Conservation (phyloP, 2,797 vertebrate genomes). For the Smutsia temminckii region DNA sequence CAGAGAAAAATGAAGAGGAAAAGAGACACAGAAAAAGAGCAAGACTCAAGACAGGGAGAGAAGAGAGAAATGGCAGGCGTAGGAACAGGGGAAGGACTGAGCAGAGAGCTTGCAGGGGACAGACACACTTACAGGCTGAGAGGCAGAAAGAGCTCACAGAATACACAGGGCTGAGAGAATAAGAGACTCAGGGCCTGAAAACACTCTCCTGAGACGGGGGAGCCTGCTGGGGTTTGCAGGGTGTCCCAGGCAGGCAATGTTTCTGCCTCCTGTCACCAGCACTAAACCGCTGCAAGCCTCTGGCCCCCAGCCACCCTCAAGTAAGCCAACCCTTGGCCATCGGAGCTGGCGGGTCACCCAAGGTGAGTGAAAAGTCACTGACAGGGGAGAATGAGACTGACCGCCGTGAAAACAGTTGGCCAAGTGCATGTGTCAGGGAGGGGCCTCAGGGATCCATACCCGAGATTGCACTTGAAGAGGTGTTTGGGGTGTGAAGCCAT, state of each 20-base stretch:
- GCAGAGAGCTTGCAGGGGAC: neutral
- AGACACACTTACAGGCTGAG: neutral
- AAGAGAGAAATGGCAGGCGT: neutral
- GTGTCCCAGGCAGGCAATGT: neutral
- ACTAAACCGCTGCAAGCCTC: neutral
- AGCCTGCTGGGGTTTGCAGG: neutral
- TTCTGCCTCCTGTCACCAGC: neutral
- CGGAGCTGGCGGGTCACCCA: neutral
- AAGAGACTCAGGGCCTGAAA: neutral
- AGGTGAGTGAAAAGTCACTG: slow-evolving; percentile 22
- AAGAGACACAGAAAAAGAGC: neutral
- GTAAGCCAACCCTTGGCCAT: slow-evolving; percentile 16
- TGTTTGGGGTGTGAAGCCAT: neutral
- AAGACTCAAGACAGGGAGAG: neutral
- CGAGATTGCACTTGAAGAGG: accelerated
- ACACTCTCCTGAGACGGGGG: neutral
- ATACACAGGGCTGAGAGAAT: neutral
- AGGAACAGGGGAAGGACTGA: neutral
- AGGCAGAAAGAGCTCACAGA: neutral
- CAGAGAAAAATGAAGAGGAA: neutral
- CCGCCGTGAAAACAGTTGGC: neutral
- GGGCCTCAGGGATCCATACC: neutral
- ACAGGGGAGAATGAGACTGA: neutral
- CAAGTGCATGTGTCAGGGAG: neutral
- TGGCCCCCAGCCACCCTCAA: neutral